These are phyloP conservation scores for Lissonota sp. DNA, from an alignment of 2,888 invertebrate genomes.

Conservation along the genomic window DNA sequence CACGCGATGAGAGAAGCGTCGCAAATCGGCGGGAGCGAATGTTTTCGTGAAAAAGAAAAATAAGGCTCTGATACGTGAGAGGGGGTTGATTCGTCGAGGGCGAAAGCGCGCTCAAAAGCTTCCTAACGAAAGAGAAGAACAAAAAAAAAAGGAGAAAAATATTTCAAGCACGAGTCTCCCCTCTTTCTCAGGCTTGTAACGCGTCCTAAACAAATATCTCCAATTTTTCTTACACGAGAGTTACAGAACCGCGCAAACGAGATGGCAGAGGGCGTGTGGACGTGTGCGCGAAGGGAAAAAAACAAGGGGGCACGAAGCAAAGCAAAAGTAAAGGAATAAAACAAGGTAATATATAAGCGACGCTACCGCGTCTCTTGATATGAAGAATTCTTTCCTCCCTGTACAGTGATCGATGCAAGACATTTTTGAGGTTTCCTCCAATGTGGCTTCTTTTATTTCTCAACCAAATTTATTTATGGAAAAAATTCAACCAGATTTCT, in stretches of 20 bases:
- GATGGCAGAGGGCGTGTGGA: neutral
- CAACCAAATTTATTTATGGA: no score
- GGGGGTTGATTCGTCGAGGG: neutral
- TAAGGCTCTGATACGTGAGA: slow-evolving; percentile 32
- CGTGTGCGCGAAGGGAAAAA: slow-evolving; percentile 18
- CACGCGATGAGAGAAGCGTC: slow-evolving; percentile 18
- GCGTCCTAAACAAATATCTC: slow-evolving; percentile 76
- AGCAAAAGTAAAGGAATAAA: neutral
- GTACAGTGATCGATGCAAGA: slow-evolving; percentile 15
- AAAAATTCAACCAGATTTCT: no score
- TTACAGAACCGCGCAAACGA: slow-evolving; percentile 66
- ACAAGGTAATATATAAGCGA: neutral
- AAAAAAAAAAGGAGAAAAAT: slow-evolving; percentile 39
- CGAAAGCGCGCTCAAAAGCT: neutral
- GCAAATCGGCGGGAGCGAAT: neutral
- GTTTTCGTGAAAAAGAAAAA: slow-evolving; percentile 42
- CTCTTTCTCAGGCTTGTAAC: slow-evolving; percentile 60
- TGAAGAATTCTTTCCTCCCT: slow-evolving; percentile 7
- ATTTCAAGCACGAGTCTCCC: slow-evolving; percentile 16
- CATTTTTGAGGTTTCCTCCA: neutral
- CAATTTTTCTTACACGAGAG: slow-evolving; percentile 65
- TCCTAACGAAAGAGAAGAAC: slow-evolving; percentile 6
- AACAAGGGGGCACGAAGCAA: no score
- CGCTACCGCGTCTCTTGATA: no score
- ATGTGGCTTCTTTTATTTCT: no score